A percentile compares a stretch with the other conserved stretches of the same genome.
Conservation (phyloP, 2,797 vertebrate species). For the Hapalemur alaotrensis region DNA sequence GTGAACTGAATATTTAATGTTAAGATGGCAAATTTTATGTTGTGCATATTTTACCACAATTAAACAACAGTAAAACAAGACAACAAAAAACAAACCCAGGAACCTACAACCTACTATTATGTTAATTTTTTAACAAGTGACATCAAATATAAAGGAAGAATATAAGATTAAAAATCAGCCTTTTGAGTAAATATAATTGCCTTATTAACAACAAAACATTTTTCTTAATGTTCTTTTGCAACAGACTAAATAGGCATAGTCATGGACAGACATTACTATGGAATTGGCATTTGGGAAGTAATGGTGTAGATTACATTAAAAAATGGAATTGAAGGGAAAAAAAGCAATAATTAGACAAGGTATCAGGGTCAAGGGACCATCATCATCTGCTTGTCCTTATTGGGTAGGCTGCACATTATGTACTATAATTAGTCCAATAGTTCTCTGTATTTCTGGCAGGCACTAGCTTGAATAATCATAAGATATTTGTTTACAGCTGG, state of each 20-base stretch:
- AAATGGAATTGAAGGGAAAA: neutral
- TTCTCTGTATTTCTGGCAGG: neutral
- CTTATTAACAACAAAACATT: neutral
- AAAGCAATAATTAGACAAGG: neutral
- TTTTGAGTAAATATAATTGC: neutral
- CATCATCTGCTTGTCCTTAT: neutral
- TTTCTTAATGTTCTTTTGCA: slow-evolving; percentile 21
- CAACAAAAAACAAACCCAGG: neutral
- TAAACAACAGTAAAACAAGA: neutral
- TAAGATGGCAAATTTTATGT: neutral
- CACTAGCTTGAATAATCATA: neutral
- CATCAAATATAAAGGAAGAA: neutral
- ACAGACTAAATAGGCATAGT: neutral
- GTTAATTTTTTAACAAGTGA: neutral
- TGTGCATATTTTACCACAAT: neutral
- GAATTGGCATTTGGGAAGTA: neutral
- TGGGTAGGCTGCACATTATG: neutral
- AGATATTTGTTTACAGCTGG: neutral
- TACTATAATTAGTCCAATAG: neutral
- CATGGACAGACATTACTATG: neutral
- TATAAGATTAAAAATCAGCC: neutral
- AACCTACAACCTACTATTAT: neutral
- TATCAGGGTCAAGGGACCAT: neutral
- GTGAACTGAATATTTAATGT: neutral
- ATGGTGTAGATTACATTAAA: neutral